Conservation (phyloP, 1,140 invertebrate genomes). For the Aricia agestis region DNA sequence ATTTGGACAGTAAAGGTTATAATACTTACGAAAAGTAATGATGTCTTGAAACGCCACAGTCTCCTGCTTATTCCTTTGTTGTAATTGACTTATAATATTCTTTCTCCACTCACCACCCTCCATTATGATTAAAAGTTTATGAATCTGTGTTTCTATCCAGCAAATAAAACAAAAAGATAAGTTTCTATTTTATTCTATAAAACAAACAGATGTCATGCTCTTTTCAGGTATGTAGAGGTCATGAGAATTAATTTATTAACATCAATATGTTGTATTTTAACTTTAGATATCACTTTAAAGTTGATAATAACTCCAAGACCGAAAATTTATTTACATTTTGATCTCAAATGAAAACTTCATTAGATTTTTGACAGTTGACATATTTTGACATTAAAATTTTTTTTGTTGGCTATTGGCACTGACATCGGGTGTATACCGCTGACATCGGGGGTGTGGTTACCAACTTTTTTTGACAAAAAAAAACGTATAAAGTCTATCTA, state of each 20-base stretch:
- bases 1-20: constrained; percentile 34
- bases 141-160: constrained; percentile 37
- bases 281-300: neutral
- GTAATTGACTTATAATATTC: constrained; percentile 64
- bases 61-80: constrained; percentile 67
- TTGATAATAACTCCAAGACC: neutral
- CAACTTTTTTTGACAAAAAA: no score
- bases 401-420: no score
- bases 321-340: constrained; percentile 13
- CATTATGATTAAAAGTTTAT: constrained; percentile 45
- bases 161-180: constrained; percentile 61
- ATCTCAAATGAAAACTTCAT: neutral
- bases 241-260: neutral
- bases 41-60: constrained; percentile 70
- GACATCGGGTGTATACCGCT: no score
- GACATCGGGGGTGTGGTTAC: no score
- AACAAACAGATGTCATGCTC: no score
- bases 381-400: neutral
- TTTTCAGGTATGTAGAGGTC: neutral
- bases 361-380: neutral
- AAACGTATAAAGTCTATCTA: no score
- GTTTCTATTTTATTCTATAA: constrained; percentile 28
- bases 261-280: neutral
- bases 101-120: constrained; percentile 71
- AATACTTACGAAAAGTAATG: constrained; percentile 70